Conservation (phyloP, 2,797 vertebrate genomes). For the Chrosomus eos region DNA sequence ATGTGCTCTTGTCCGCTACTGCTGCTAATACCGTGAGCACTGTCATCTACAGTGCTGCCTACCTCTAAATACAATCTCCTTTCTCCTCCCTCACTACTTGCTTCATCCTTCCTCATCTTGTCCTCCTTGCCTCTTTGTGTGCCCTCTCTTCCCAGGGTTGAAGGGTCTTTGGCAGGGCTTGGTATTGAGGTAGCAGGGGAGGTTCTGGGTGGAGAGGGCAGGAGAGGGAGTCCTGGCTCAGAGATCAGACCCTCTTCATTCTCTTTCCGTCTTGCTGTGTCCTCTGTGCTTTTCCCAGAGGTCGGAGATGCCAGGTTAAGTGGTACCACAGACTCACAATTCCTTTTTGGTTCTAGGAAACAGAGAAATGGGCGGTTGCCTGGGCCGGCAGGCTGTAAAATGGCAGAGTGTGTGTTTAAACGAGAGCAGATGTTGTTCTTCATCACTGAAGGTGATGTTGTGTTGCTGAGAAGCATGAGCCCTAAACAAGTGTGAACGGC, state of each 20-base stretch:
- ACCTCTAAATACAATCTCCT: conserved; percentile 73
- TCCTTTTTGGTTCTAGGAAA: conserved; percentile 93
- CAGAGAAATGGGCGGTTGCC: conserved; percentile 87
- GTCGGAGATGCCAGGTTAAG: conserved; percentile 83
- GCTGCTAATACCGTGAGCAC: conserved; percentile 73
- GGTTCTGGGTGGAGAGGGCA: conserved; percentile 75
- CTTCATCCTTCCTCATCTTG: conserved; percentile 35
- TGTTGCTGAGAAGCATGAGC: conserved; percentile 87
- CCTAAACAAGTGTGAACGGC: conserved; percentile 83
- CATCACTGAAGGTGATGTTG: conserved; percentile 84
- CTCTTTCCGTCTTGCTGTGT: conserved; percentile 80
- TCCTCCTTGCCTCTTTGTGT: conserved; percentile 57
- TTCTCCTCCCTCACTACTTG: conserved; percentile 68
- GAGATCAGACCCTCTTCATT: conserved; percentile 71
- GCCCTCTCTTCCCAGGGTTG: conserved; percentile 66
- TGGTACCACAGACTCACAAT: conserved; percentile 82
- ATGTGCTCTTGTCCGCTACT: conserved; percentile 68
- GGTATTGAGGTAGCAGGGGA: conserved; percentile 83
- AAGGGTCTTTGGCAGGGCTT: conserved; percentile 83
- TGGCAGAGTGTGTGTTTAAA: conserved; percentile 89
- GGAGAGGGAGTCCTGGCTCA: conserved; percentile 64
- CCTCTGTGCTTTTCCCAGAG: conserved; percentile 85
- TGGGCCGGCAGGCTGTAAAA: conserved; percentile 89
- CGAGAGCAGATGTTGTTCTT: conserved; percentile 87
- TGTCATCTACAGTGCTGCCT: conserved; percentile 77